phyloP scores from a whole-genome alignment of 1,140 invertebrate genomes.

The Ganaspis sp. region DNA sequence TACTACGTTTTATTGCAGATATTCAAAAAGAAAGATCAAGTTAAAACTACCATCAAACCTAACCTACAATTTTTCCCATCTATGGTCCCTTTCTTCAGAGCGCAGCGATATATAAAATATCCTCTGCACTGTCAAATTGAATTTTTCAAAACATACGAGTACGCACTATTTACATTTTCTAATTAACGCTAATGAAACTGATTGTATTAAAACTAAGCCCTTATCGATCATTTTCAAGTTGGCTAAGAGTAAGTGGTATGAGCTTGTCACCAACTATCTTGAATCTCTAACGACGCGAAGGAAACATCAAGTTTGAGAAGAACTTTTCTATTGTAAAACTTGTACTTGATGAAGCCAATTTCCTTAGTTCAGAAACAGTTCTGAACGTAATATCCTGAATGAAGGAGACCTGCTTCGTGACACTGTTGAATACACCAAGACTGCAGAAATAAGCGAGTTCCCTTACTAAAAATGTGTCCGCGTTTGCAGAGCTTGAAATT shows the following conservation, averaged over 20 bases:
- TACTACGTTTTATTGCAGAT: too few species aligned
- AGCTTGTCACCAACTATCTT: constrained; percentile 9
- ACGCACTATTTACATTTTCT: neutral
- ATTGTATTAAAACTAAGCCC: neutral
- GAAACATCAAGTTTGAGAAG: constrained; percentile 23
- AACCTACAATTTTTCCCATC: too few species aligned
- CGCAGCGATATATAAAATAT: too few species aligned
- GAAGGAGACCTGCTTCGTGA: constrained; percentile 24
- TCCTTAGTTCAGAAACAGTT: constrained; percentile 23
- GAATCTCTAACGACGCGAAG: constrained; percentile 18
- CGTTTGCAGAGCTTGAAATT: constrained; percentile 37
- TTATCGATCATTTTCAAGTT: neutral
- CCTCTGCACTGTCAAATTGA: too few species aligned
- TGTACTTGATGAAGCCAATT: constrained; percentile 26
- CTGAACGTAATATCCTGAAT: constrained; percentile 25
- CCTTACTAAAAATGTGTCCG: constrained; percentile 7
- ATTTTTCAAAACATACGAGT: too few species aligned
- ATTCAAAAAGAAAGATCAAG: too few species aligned
- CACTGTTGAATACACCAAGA: constrained; percentile 19
- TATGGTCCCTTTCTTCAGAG: too few species aligned
- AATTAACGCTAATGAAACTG: neutral
- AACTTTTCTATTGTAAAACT: constrained; percentile 26
- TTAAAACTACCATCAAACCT: too few species aligned
- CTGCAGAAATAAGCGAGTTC: constrained; percentile 1
- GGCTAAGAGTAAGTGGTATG: constrained; percentile 2